Percentiles rank a stretch among this genome's conserved stretches.
Conservation (phyloP, 2,113 vertebrate genomes). For the Eptesicus fuscus region DNA sequence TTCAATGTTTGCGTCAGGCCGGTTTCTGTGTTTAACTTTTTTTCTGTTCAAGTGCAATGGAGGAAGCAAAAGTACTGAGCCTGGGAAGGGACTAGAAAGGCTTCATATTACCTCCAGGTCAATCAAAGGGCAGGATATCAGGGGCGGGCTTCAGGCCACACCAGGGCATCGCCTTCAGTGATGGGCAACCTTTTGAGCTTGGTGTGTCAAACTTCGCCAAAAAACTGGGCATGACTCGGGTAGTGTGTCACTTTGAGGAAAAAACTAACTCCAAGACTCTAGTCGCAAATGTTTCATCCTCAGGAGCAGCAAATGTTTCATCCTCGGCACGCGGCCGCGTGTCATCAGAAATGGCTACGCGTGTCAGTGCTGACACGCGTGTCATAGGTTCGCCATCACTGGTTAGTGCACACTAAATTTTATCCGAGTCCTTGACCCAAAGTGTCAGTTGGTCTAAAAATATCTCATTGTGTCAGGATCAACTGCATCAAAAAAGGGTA, state of each 20-base stretch:
- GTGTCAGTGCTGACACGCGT: no score
- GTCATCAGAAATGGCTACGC: no score
- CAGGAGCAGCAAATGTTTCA: no score
- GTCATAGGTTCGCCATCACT: no score
- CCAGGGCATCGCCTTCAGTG: background rate
- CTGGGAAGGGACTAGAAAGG: background rate
- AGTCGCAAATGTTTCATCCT: no score
- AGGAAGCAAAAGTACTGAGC: background rate
- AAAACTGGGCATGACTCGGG: no score
- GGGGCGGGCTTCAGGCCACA: background rate
- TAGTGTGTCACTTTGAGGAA: no score
- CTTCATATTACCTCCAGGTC: background rate
- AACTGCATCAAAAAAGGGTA: background rate
- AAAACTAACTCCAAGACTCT: no score
- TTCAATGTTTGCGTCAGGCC: background rate
- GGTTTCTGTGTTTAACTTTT: background rate
- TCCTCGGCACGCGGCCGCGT: no score
- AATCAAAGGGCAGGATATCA: background rate
- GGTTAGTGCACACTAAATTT: background rate
- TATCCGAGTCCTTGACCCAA: background rate
- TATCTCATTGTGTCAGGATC: background rate
- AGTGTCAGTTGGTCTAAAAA: background rate
- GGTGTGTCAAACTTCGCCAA: no score
- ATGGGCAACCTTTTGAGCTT: no score
- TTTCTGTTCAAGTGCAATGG: background rate